Base-by-base conservation (phyloP, 2,888 invertebrate species). In the Hydroisotoma schaefferi region DNA sequence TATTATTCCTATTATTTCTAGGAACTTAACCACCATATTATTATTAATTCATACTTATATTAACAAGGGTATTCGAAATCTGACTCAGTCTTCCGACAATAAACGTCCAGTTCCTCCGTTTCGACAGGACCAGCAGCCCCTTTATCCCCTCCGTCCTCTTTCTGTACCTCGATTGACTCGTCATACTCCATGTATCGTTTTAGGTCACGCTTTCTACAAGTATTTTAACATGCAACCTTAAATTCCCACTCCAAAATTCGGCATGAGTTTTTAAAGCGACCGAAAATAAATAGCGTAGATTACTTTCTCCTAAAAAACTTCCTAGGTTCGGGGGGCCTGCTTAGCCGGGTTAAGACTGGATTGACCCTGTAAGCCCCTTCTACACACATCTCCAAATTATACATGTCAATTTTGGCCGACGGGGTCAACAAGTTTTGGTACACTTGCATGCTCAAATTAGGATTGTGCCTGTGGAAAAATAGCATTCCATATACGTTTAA, bases 361-460 rank as follows among this genome's bases (percentile, higher is more conserved):
- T 57, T 55, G 0, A 43, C 27, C 10, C 37, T 18, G 28, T 69
- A 66, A 1, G 66, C 66, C 26, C 64, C 65, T 44, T 61, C 64
- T n/a, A 65, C 46, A 33, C 67, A 67, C 29, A 63, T 49, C 49
- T 69, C 67, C 46, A 67, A 56, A 47, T 69, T 69, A 4, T 65
- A 48, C 59, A 65, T 60, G 43, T 69, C 66, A 1, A 62, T 48
- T n/a, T 55, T 20, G 10, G 68, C 62, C 3, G 62, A 56, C 2
- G 59, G 60, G 2, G 63, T 66, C 12, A 69, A 44, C 1, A 66
- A 55, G 22, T 59, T 56, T 43, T 66, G 62, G 43, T 64, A 69
- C 4, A 66, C 61, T 26, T 59, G 56, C 23, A 55, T 40, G 38
- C 62, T 61, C 8, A 66, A 22, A 29, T 63, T 49, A n/a, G 68